Base-by-base conservation (phyloP, 2,113 vertebrate species). In the Hylia prasina region DNA sequence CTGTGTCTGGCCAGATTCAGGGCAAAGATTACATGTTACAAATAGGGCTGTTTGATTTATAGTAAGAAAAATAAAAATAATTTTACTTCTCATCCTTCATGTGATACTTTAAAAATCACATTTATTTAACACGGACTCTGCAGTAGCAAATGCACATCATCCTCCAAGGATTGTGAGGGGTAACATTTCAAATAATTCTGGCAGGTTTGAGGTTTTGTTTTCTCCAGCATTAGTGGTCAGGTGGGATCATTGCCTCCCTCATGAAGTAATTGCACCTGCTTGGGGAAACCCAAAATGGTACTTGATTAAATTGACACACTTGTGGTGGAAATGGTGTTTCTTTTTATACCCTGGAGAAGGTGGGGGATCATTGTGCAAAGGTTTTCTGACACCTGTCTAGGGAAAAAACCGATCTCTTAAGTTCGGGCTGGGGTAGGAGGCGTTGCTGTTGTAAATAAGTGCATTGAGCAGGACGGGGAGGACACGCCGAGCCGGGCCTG, bases 111-210 rank as follows among this genome's bases (percentile, higher is more conserved):
- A 69, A 63, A 73, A 71, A 24, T 13, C 27, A 25, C 7, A 42
- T 19, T 45, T 77, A 30, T 95, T 96, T 47, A 80, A 88, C 48
- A 22, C 31, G 71, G 47, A 63, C 47, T 96, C 88, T 63, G 35
- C 70, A 82, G 37, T 64, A 94, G 87, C 47, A 89, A 88, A 83
- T 85, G 60, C 94, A 82, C 54, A 35, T 78, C 53, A 35, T 64
- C 45, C 56, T 81, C 6, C 30, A 60, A 91, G 68, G 70, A 72
- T 65, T 91, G 87, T 76, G 70, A 93, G 27, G 20, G 31, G 27
- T 60, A 79, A 79, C 48, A 75, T 90, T 81, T 93, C 21, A 2
- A 39, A 42, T 80, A 82, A 47, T 85, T 64, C 56, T 66, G n/a
- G 33, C 3, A 3, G 8, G 3, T 56, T 39, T 68, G 28, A 16